phyloP scores from a whole-genome alignment of 37 sponge, comb jelly and placozoan species.

The Aplysina aerophoba region DNA sequence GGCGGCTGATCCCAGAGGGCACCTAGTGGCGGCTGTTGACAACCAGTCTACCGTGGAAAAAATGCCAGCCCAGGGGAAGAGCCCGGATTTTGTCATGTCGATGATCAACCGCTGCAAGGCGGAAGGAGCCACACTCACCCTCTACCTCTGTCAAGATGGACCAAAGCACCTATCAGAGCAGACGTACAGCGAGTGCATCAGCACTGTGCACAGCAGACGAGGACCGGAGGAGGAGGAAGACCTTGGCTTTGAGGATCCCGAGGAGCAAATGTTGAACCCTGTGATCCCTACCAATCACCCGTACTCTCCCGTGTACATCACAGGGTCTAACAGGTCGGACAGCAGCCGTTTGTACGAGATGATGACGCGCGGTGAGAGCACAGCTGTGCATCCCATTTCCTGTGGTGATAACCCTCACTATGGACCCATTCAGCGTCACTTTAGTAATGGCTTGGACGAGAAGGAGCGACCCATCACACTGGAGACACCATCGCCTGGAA shows the following conservation, averaged over 20 bases:
- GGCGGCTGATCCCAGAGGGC: not conserved
- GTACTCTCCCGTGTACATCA: constrained; percentile 13
- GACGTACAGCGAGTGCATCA: not conserved
- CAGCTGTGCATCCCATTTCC: too few relatives aligned
- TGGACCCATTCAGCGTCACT: too few relatives aligned
- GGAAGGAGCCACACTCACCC: not conserved
- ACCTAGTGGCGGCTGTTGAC: not conserved
- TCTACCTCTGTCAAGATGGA: constrained; percentile 15
- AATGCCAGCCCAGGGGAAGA: constrained; percentile 20
- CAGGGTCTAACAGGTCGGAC: constrained; percentile 2
- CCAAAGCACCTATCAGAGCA: constrained; percentile 6
- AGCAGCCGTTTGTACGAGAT: not conserved
- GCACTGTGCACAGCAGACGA: too few relatives aligned
- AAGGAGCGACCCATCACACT: too few relatives aligned
- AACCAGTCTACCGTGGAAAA: not conserved
- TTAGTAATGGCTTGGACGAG: too few relatives aligned
- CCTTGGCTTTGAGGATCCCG: not conserved
- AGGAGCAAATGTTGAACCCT: too few relatives aligned
- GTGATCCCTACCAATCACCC: not conserved
- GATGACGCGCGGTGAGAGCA: not conserved
- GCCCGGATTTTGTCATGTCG: not conserved
- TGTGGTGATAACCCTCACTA: too few relatives aligned
- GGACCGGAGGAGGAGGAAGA: not conserved
- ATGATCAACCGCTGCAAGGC: not conserved
- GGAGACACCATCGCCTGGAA: too few relatives aligned